These are phyloP conservation scores for Lerista edwardsae DNA, from an alignment of 2,797 vertebrate genomes.

Conservation along the genomic window DNA sequence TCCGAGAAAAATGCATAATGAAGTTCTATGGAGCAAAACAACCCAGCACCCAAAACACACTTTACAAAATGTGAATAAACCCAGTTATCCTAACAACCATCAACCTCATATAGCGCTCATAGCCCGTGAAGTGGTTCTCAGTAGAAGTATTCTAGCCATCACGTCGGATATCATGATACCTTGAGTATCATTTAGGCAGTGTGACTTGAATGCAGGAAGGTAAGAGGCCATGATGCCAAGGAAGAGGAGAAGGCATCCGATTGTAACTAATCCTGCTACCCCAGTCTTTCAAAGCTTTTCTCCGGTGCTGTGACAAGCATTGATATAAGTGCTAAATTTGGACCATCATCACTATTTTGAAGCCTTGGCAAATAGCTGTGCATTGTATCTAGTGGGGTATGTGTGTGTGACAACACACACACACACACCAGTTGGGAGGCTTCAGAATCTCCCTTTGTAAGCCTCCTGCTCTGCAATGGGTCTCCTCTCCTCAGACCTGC, in stretches of 20 bases:
- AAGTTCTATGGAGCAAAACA: too few relatives aligned
- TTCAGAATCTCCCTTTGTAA: too few relatives aligned
- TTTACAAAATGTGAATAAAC: conserved; percentile 16
- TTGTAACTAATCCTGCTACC: background rate
- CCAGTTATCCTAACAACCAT: background rate
- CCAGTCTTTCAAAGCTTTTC: background rate
- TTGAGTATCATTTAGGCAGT: background rate
- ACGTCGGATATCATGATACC: background rate
- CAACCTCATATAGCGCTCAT: background rate
- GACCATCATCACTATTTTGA: background rate
- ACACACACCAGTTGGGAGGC: too few relatives aligned
- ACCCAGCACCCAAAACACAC: background rate
- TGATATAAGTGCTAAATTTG: background rate
- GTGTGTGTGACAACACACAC: too few relatives aligned
- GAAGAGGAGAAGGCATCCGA: background rate
- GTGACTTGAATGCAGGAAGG: background rate
- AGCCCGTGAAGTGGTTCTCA: background rate
- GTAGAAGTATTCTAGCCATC: background rate
- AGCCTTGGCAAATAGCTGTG: too few relatives aligned
- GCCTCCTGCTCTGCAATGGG: too few relatives aligned
- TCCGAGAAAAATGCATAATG: background rate
- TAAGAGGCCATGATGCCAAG: background rate
- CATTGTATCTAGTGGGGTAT: too few relatives aligned
- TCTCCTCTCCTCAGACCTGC: too few relatives aligned
- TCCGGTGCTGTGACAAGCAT: background rate